Base-by-base conservation (phyloP, 1,140 invertebrate species). In the Caligus rogercresseyi region DNA sequence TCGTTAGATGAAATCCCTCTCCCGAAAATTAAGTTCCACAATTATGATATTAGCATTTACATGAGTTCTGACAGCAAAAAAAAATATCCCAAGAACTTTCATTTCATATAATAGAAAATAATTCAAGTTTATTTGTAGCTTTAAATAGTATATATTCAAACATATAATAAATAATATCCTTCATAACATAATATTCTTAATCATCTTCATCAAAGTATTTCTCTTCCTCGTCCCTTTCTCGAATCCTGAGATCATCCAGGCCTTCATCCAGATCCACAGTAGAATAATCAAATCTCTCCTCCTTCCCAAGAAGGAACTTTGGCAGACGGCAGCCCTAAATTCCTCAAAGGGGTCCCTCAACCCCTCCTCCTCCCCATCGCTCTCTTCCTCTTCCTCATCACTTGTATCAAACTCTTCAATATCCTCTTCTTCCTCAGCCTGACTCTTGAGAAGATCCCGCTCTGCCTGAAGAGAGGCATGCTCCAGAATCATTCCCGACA, bases 181-280 rank as follows among this genome's bases (percentile, higher is more conserved):
- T 43, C n/a, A 43, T 43, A 7, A 43, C 31, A 11, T n/a, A 43
- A 11, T 43, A 11, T 43, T 43, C 7, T 43, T 43, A 11, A 43
- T 43, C 31, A 43, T n/a, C n/a, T n/a, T 43, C 31, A 43, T 43
- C n/a, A 43, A 43, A 43, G n/a, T 43, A 43, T 43, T 43, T n/a
- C n/a, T 43, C 31, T n/a, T 43, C 31, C n/a, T 43, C 57, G 18
- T 65, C 60, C 15, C 52, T 64, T 63, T 64, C 60, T 19, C 64
- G 64, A 25, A 26, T 31, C 24, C 31, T 59, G 16, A 25, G 24
- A 15, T 59, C 57, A 16, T 59, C 24, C 7, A 13, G 13, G 16
- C 15, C 24, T 3, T 7, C 23, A 2, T 7, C 57, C 31, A 20
- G 23, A 4, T 15, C 20, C 43, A 13, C 57, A 0, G 16, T 25